Percentiles rank a stretch among this genome's conserved stretches.
Evolutionary conservation across 2,113 vertebrate species (phyloP).

Genomic region (Aptenodytes forsteri): DNA sequence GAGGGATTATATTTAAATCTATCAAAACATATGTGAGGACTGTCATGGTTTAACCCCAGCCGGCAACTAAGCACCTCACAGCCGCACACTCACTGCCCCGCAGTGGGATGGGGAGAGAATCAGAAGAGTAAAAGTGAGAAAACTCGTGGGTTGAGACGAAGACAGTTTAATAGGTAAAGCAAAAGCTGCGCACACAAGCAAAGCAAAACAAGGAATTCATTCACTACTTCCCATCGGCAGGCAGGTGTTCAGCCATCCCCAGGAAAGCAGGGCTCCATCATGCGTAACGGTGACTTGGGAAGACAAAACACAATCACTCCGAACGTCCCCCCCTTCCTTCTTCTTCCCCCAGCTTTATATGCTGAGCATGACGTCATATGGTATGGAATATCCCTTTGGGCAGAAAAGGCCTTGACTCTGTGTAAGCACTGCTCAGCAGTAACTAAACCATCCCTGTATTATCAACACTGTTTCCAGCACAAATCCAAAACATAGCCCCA

Average conservation of each 20-base stretch:
- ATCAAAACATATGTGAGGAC: neutral
- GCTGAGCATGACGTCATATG: too few relatives aligned
- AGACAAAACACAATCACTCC: too few relatives aligned
- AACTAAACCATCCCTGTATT: too few relatives aligned
- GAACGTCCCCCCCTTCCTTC: too few relatives aligned
- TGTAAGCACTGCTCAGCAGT: too few relatives aligned
- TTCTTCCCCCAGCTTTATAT: too few relatives aligned
- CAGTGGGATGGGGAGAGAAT: neutral
- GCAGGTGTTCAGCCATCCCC: neutral
- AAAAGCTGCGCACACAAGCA: neutral
- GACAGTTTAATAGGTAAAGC: neutral
- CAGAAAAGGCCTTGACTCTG: too few relatives aligned
- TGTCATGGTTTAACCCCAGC: too few relatives aligned
- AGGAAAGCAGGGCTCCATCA: neutral
- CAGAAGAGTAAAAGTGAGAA: neutral
- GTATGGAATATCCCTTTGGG: too few relatives aligned
- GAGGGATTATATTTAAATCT: neutral
- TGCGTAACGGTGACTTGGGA: too few relatives aligned
- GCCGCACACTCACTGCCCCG: neutral
- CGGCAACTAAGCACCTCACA: neutral
- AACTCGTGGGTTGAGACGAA: neutral
- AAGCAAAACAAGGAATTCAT: neutral
- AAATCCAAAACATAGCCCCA: too few relatives aligned
- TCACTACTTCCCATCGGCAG: neutral
- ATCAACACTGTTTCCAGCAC: too few relatives aligned